Base-by-base conservation (phyloP, 2,888 invertebrate genomes). In the Ectemnius lituratus region DNA sequence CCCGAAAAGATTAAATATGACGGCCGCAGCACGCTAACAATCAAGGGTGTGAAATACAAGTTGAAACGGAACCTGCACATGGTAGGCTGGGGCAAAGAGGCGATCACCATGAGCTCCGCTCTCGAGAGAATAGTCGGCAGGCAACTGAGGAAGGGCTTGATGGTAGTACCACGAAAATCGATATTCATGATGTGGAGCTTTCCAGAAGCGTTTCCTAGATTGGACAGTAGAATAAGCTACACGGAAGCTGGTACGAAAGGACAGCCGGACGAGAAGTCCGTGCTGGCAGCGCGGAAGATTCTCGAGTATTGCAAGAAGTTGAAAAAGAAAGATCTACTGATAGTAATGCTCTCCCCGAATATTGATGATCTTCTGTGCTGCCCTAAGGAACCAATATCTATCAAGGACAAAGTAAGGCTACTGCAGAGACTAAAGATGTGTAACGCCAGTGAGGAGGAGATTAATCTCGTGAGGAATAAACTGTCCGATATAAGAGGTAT, bases 301-400 rank as follows among this genome's bases (percentile, higher is more conserved):
- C 83, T 91, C 2, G 80, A 91, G 0, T 86, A 93, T 67, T 91
- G 92, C 1, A 81, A 90, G 62, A 84, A 83, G 16, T 88, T 93
- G 52, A 88, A 87, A 28, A 86, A 90, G 58, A 82, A 88, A 23
- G 93, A 94, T 81, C 81, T 94, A 18, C 87, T 94, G 20, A 82
- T 94, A 23, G 93, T 94, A 2, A 90, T 94, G 37, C 92, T 94
- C 14, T 90, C 91, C 87, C 94, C 94, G 61, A 94, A 94, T 14
- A 94, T 94, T 1, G 94, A 95, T n/a, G 93, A 95, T 23, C 90
- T 95, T 13, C 88, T 95, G 4, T 92, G 94, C n/a, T 89, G 91
- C 13, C 95, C 95, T 0, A 88, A 89, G 23, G 90, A 91, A 11
- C 92, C 92, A 0, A 87, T 95, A 0, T 91, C 92, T 3, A 81